Evolutionary conservation across 2,113 vertebrate species (phyloP), one percentile per base, ranked within the genome.

Genomic region (Nothobranchius kuhntae): DNA sequence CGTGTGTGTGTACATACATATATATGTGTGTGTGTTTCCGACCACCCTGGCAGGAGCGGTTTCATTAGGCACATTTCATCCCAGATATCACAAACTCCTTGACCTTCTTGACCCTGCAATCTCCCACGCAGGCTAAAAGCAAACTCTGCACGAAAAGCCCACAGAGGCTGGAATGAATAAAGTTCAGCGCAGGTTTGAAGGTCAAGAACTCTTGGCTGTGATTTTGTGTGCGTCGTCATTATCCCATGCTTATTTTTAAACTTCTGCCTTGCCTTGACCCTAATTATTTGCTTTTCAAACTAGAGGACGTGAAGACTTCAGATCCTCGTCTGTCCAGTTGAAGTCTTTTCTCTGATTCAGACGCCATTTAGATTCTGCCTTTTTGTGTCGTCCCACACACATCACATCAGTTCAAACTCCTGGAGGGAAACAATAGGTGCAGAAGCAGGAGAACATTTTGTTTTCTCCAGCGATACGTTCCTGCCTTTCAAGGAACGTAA

Each of bases 401-500:
- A 80, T 36, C 48, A 13, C 42, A 52, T 47, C 11, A 30, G 3
- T 80, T 64, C 64, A 78, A 87, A 60, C 36, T 36, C 52, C 74
- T n/a, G 58, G 47, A 81, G 53, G 73, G 42, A 73, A 75, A 90
- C 81, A 91, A 89, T 66, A 48, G 57, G 38, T 6, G 72, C 38
- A 40, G 38, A 40, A 87, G 83, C 81, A 86, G 82, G 79, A 79
- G 73, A 48, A 42, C 13, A 76, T 35, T 65, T 62, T 85, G 80
- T 83, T 89, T 70, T 89, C 81, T 68, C 71, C 55, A 78, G 87
- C 86, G 76, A 89, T 90, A 89, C 71, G 89, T 92, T 93, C 89
- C 87, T 85, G 53, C 65, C 81, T 85, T 86, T 80, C 57, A 61
- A 73, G 72, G 72, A 71, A 54, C 14, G 65, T 77, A 87, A 93